Evolutionary conservation across 2,888 invertebrate genomes (phyloP).

Genomic region (Eupithecia insigniata): DNA sequence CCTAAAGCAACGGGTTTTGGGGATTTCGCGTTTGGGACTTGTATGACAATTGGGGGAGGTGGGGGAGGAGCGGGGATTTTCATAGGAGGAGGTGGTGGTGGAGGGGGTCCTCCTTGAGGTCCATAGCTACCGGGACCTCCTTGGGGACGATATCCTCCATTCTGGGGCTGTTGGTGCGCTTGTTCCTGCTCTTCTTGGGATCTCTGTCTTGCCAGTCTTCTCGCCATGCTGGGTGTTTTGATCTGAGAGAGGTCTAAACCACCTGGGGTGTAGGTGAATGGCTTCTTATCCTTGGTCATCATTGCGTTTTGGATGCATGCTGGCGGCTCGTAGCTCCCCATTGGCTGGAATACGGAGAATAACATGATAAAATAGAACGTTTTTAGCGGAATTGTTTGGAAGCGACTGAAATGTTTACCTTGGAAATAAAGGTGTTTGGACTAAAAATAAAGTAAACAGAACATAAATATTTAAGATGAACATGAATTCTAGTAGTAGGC

Average conservation of each 20-base stretch:
- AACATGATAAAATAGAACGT: constrained; percentile 24
- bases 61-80: constrained; percentile 79
- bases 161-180: constrained; percentile 57
- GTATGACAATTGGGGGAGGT: constrained; percentile 85
- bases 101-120: constrained; percentile 59
- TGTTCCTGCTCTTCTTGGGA: constrained; percentile 84
- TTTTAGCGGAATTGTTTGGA: constrained; percentile 32
- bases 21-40: constrained; percentile 75
- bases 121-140: constrained; percentile 42
- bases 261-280: constrained; percentile 98
- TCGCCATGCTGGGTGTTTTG: constrained; percentile 94
- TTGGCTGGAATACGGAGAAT: constrained; percentile 69
- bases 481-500: not conserved
- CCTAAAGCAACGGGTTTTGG: constrained; percentile 83
- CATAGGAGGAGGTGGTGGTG: constrained; percentile 80
- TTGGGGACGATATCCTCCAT: constrained; percentile 63
- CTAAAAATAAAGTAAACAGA: not conserved
- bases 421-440: constrained; percentile 3
- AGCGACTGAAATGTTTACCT: constrained; percentile 26
- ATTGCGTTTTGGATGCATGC: constrained; percentile 96
- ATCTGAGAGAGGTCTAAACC: constrained; percentile 96
- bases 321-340: constrained; percentile 88
- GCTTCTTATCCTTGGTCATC: constrained; percentile 98
- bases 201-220: constrained; percentile 87
- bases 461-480: not conserved